Evolutionary conservation across 2,888 invertebrate species (phyloP).

Genomic region (Ceriagrion tenellum): DNA sequence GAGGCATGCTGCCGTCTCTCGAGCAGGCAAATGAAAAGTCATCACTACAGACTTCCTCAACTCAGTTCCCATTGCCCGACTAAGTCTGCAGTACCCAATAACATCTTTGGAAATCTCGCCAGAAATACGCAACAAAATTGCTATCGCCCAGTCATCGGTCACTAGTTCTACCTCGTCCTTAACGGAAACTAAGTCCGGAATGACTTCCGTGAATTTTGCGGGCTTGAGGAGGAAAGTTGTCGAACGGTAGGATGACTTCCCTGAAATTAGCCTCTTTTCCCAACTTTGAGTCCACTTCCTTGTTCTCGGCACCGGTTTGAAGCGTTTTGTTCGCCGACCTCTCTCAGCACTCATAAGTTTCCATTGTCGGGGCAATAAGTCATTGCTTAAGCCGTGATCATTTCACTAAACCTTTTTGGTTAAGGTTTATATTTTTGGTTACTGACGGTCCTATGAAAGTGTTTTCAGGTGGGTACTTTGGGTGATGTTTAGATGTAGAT

Average conservation of each 20-base stretch:
- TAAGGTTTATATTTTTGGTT: too few species aligned
- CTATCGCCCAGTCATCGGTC: neutral
- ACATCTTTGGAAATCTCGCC: neutral
- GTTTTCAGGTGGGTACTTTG: too few species aligned
- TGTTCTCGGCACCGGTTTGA: neutral
- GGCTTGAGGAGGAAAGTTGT: neutral
- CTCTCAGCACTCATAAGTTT: neutral
- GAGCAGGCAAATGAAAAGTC: neutral
- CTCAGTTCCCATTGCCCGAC: neutral
- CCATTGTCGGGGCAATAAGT: neutral
- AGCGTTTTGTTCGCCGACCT: neutral
- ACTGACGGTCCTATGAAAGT: too few species aligned
- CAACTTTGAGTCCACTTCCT: neutral
- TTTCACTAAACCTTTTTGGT: too few species aligned
- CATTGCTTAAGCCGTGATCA: neutral
- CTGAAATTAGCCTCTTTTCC: neutral
- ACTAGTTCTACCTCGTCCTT: neutral
- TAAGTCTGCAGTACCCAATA: neutral
- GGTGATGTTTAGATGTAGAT: too few species aligned
- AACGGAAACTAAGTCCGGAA: neutral
- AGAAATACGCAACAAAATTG: neutral
- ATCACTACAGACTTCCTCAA: neutral
- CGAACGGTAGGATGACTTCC: neutral
- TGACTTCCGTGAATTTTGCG: neutral
- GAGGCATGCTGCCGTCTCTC: too few species aligned